Evolutionary conservation across 2,797 vertebrate genomes (phyloP), one percentile per base, ranked within the genome.

Genomic region (Podarcis lilfordi): DNA sequence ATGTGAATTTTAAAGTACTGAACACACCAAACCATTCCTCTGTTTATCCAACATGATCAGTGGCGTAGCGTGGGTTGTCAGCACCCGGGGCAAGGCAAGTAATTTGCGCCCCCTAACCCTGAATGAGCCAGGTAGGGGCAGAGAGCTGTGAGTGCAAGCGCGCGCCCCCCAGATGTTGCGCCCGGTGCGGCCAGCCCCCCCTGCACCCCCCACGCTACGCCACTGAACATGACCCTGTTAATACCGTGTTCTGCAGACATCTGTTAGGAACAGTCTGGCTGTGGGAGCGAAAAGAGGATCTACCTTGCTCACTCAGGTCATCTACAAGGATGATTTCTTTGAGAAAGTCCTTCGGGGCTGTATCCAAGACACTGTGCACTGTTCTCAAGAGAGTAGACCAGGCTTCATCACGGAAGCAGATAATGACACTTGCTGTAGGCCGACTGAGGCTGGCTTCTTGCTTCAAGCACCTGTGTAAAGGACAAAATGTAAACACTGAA

Each of bases 261-360:
- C 82, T 32, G 68, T 19, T 55, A 45, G 43, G 8, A 71, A 32
- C 40, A 71, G 68, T 13, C 82, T 32, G 17, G 27, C 37, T 50
- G 6, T 23, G 17, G n/a, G 23, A 85, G 72, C 85, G 68, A 55
- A 13, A 23, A 13, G 4, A 71, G 5, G 0, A 25, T 23, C 86
- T 95, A 98, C 98, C 97, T 95, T 97, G 97, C 85, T 97, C 96
- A 93, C 98, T 98, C 83, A 98, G 96, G 93, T 98, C 98, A 0
- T 99, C 98, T 0, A 99, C 97, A 7, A 98, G 94, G 90, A 98
- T 97, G 35, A 98, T 94, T 94, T 98, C 98, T 87, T 96, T 97
- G 86, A 98, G 97, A 59, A 95, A 87, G 76, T 91, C 93, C 91
- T 89, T 96, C 5, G 98, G 97, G 1, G 95, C 96, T 0, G 98